These are phyloP conservation scores for Galago senegalensis DNA, from an alignment of 2,797 vertebrate species.

Conservation along the genomic window DNA sequence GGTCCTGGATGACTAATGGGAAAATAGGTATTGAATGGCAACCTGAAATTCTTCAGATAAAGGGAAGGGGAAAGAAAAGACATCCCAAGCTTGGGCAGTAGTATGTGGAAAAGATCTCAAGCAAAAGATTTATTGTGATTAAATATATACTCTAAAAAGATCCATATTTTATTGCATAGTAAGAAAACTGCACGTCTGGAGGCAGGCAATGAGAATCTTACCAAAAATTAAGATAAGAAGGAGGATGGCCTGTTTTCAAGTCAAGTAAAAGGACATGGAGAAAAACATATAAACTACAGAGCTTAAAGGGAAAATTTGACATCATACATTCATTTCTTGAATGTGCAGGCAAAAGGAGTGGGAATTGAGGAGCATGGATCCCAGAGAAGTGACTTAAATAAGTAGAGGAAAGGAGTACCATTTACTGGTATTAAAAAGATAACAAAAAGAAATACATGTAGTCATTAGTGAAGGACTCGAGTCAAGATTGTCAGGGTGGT, in stretches of 20 bases:
- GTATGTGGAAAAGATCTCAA: neutral
- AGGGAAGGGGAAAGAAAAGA: neutral
- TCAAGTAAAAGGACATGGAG: neutral
- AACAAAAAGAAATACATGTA: neutral
- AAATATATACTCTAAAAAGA: neutral
- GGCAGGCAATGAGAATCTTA: conserved; percentile 2
- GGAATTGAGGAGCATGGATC: neutral
- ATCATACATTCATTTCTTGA: neutral
- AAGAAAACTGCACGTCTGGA: neutral
- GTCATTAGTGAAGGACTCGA: neutral
- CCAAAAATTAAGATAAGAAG: neutral
- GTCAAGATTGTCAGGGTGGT: neutral
- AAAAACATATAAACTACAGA: neutral
- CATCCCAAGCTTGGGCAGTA: neutral
- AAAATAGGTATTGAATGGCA: neutral
- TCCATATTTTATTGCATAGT: neutral
- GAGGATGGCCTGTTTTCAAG: neutral
- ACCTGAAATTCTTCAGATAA: neutral
- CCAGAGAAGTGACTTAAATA: neutral
- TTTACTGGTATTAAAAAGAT: neutral
- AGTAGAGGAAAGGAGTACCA: neutral
- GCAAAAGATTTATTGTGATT: neutral
- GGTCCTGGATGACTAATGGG: neutral
- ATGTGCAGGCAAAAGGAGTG: neutral
- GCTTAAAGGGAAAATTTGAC: too few species aligned